phyloP scores from a whole-genome alignment of 2,113 vertebrate genomes.

The Dunckerocampus dactyliophorus region DNA sequence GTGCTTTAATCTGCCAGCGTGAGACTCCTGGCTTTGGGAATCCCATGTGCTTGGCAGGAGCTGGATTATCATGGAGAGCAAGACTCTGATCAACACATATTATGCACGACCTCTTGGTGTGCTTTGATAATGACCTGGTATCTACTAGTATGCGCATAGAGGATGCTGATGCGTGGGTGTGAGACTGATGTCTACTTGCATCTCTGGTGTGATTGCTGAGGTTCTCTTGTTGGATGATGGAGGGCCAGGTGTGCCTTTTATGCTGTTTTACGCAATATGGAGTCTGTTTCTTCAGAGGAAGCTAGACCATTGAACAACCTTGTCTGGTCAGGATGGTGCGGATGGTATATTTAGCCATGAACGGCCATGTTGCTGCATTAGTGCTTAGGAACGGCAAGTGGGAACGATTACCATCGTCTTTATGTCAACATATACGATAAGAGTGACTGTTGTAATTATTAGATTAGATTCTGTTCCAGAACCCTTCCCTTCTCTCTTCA shows the following conservation, averaged over 20 bases:
- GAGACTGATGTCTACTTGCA: no score
- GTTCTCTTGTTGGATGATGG: slow-evolving; percentile 71
- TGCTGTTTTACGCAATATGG: slow-evolving; percentile 34
- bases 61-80: slow-evolving; percentile 37
- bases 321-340: slow-evolving; percentile 15
- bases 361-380: no score
- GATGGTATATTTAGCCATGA: slow-evolving; percentile 12
- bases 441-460: no score
- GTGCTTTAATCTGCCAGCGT: not conserved
- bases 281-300: slow-evolving; percentile 26
- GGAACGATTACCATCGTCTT: no score
- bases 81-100: slow-evolving; percentile 47
- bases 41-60: slow-evolving; percentile 22
- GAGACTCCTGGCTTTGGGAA: slow-evolving; percentile 14
- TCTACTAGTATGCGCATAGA: slow-evolving; percentile 20
- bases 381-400: no score
- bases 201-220: slow-evolving; percentile 66
- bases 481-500: no score
- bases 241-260: slow-evolving; percentile 45
- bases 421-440: no score
- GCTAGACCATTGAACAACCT: slow-evolving; percentile 16
- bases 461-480: no score
- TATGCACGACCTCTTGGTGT: slow-evolving; percentile 45
- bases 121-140: slow-evolving; percentile 44
- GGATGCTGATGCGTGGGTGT: slow-evolving; percentile 31